A percentile compares a stretch with the other conserved stretches of the same genome.
phyloP scores from a whole-genome alignment of 2,888 invertebrate species.

The Abrostola triplasia region DNA sequence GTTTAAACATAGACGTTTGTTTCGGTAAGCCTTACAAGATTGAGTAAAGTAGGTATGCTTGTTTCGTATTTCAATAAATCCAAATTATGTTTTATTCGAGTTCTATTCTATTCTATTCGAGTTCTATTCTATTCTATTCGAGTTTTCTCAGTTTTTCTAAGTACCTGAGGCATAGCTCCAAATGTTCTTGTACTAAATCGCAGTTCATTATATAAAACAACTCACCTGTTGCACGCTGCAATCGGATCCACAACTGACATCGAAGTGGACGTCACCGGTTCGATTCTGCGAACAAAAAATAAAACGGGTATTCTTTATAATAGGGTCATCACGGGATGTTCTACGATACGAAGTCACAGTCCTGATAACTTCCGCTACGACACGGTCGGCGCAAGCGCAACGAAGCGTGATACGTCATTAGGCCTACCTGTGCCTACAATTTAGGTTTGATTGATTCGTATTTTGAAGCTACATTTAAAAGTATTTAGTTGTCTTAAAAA shows the following conservation, averaged over 20 bases:
- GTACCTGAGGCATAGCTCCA: no score
- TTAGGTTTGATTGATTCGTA: constrained; percentile 56
- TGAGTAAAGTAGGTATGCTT: no score
- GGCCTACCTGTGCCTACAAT: constrained; percentile 65
- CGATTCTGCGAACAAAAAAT: constrained; percentile 88
- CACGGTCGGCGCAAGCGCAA: constrained; percentile 71
- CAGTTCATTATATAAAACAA: not conserved
- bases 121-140: no score
- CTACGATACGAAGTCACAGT: constrained; percentile 70
- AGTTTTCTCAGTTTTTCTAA: no score
- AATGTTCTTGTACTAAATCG: no score
- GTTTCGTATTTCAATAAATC: no score
- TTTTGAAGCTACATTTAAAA: constrained; percentile 17
- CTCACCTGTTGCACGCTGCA: constrained; percentile 92
- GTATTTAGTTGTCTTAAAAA: not conserved
- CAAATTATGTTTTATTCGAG: no score
- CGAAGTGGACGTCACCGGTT: constrained; percentile 91
- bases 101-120: no score
- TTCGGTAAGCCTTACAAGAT: no score
- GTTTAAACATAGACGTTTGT: no score
- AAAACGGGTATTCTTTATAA: constrained; percentile 46
- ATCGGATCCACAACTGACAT: constrained; percentile 91
- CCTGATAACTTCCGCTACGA: constrained; percentile 76
- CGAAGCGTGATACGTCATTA: constrained; percentile 71
- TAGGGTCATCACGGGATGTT: constrained; percentile 63